Percentiles rank a stretch among this genome's conserved stretches.
Evolutionary conservation across 2,113 vertebrate genomes (phyloP).

Genomic region (Parus major): DNA sequence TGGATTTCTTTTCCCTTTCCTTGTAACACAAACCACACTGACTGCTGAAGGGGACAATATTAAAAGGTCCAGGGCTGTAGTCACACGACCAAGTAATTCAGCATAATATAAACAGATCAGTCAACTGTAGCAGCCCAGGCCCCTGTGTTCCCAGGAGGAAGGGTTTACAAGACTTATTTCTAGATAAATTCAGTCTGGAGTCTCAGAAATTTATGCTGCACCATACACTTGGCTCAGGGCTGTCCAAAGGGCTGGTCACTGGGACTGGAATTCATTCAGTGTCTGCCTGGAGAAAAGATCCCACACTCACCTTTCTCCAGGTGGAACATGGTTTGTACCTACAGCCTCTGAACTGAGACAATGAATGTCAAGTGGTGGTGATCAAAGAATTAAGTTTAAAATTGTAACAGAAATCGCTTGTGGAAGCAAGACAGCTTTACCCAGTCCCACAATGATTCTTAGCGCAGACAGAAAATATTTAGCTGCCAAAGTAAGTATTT

Average conservation of each 20-base stretch:
- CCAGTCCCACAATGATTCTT: neutral
- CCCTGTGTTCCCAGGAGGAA: neutral
- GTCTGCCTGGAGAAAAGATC: neutral
- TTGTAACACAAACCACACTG: neutral
- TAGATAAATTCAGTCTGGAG: neutral
- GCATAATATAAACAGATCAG: neutral
- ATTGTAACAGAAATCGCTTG: neutral
- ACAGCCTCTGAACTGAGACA: neutral
- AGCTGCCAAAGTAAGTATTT: neutral
- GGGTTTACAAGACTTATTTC: neutral
- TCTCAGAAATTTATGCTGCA: neutral
- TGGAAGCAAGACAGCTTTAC: neutral
- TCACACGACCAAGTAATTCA: neutral
- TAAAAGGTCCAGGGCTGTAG: neutral
- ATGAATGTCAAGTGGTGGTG: neutral
- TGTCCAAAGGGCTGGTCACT: accelerated
- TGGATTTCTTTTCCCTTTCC: neutral
- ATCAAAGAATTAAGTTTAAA: neutral
- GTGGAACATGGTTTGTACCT: neutral
- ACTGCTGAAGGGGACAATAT: neutral
- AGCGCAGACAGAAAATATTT: neutral
- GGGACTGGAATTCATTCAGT: neutral
- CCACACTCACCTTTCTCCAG: neutral
- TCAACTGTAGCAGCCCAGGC: neutral
- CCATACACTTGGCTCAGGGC: accelerated